phyloP scores from a whole-genome alignment of 2,797 vertebrate species.

The Nasua narica region DNA sequence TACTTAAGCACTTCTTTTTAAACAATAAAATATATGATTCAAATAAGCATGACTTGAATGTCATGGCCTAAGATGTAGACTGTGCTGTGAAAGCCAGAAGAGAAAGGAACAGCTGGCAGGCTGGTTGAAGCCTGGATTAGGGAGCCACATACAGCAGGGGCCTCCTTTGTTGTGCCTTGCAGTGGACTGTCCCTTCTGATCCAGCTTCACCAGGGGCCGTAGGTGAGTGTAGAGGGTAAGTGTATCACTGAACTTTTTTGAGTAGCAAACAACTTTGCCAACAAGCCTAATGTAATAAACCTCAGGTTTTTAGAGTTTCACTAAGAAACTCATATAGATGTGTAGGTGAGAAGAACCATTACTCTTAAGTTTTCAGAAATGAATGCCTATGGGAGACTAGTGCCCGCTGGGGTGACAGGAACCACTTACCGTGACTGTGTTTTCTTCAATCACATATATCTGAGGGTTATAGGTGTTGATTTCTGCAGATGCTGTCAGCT shows the following conservation, averaged over 20 bases:
- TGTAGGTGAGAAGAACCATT: neutral
- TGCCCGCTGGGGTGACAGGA: fast-evolving
- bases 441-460: slow-evolving; percentile 86
- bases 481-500: slow-evolving; percentile 84
- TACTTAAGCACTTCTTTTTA: neutral
- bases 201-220: neutral
- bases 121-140: neutral
- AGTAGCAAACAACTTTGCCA: neutral
- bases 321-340: neutral
- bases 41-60: neutral
- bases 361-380: neutral
- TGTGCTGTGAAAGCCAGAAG: neutral
- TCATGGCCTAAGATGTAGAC: neutral
- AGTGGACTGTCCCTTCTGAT: neutral
- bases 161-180: too few relatives aligned
- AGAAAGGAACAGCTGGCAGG: neutral
- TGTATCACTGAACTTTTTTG: neutral
- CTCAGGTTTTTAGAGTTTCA: neutral
- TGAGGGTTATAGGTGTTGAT: slow-evolving; percentile 87
- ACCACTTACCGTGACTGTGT: slow-evolving; percentile 85
- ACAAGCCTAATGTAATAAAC: neutral
- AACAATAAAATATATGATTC: neutral
- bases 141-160: neutral
- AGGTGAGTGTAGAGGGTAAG: neutral
- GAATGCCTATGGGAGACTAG: neutral